Conservation (phyloP, 2,888 invertebrate genomes). For the Arrhopalites spinosus region DNA sequence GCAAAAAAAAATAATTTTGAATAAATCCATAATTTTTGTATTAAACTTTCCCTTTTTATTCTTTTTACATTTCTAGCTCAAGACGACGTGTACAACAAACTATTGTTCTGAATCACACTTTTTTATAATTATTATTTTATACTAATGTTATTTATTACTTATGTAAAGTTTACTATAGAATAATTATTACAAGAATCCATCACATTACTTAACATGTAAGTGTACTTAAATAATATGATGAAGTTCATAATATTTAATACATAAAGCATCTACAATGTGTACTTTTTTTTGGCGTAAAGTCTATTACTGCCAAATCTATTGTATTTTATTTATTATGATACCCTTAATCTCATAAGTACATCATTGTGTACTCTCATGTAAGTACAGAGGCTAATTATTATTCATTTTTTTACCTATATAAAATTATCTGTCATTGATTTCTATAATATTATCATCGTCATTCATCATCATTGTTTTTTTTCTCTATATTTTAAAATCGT, state of each 20-base stretch:
- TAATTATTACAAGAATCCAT: conserved; percentile 1
- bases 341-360: too few species aligned
- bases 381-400: too few species aligned
- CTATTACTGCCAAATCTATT: neutral
- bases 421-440: too few species aligned
- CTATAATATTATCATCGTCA: too few species aligned
- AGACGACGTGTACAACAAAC: conserved; percentile 34
- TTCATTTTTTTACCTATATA: too few species aligned
- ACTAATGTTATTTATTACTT: neutral
- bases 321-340: neutral
- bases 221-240: neutral
- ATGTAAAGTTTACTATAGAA: neutral
- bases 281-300: neutral
- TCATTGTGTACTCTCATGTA: too few species aligned
- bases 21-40: too few species aligned
- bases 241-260: neutral
- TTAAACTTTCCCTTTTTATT: conserved; percentile 14
- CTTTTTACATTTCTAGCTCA: conserved; percentile 28
- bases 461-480: too few species aligned
- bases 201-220: neutral
- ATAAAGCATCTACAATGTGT: neutral
- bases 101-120: conserved; percentile 37
- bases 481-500: too few species aligned
- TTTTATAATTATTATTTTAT: conserved; percentile 33
- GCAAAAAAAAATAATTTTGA: too few species aligned